Evolutionary conservation across 2,797 vertebrate genomes (phyloP).

Genomic region (Miichthys miiuy): DNA sequence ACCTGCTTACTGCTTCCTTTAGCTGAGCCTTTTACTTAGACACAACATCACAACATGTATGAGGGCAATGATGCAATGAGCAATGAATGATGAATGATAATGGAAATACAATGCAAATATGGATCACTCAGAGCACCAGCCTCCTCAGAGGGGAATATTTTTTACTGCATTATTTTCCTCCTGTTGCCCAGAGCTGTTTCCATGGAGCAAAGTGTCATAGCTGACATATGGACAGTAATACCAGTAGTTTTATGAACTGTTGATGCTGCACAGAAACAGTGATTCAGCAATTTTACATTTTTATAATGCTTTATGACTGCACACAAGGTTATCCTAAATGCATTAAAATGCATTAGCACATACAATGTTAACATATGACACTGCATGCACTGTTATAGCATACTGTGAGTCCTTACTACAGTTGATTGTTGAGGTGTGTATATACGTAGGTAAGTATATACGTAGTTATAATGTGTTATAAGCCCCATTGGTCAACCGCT

Average conservation of each 20-base stretch:
- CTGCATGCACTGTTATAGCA: no score
- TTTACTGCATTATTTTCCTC: background rate
- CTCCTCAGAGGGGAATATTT: background rate
- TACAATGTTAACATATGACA: no score
- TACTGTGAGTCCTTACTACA: no score
- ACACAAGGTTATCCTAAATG: no score
- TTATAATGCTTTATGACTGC: no score
- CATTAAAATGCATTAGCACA: no score
- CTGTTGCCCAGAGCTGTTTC: background rate
- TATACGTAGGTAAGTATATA: no score
- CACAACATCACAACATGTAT: conserved; percentile 1
- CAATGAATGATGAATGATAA: conserved; percentile 22
- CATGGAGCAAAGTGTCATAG: background rate
- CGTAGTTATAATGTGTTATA: no score
- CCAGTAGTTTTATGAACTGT: background rate
- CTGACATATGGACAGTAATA: background rate
- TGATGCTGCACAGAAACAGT: background rate
- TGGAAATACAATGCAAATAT: conserved; percentile 29
- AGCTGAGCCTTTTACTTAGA: background rate
- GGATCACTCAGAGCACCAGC: background rate
- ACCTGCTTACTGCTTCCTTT: background rate
- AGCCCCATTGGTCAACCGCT: no score
- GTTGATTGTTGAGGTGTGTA: no score
- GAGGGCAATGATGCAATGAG: conserved; percentile 15
- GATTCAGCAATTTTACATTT: background rate